Evolutionary conservation across 2,888 invertebrate genomes (phyloP), one percentile per base, ranked within the genome.

Genomic region (Philaethria dido): DNA sequence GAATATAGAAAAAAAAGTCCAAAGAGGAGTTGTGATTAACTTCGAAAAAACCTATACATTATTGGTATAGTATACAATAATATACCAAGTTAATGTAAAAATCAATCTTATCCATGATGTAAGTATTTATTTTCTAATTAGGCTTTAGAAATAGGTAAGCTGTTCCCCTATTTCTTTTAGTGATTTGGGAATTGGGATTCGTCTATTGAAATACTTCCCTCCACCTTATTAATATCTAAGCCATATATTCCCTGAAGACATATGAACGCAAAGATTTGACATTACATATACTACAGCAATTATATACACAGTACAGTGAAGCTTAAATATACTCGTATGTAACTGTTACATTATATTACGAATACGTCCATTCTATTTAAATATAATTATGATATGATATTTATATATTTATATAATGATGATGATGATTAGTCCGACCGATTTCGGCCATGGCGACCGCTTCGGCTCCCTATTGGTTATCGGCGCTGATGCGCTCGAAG

Each of bases 241-340:
- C 57, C 65, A 20, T 42, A 50, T 65, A 71, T 68, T 71, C 71
- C 65, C 69, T n/a, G 42, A 50, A 50, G 71, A 65, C 59, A 33
- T 61, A 59, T 3, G 13, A 36, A n/a, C n/a, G 13, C 42, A 29
- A 18, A 61, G 50, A 20, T 48, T 14, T 33, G 16, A 33, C 29
- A 59, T 52, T 48, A 22, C 45, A 22, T 45, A 59, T 50, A 42
- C 22, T 55, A 47, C 29, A 47, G 36, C 45, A 22, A 5, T 50
- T 25, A n/a, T 16, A 39, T 50, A n/a, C 1, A 25, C 47, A n/a
- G 50, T n/a, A 16, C 8, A 44, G 14, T 25, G 8, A 55, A 20
- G 14, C 13, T 13, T 3, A 22, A 20, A 39, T 22, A 22, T 50
- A n/a, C n/a, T n/a, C n/a, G n/a, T n/a, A 29, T 16, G 4, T 14